phyloP scores from a whole-genome alignment of 2,888 invertebrate genomes.

The Strigamia transsilvanica region DNA sequence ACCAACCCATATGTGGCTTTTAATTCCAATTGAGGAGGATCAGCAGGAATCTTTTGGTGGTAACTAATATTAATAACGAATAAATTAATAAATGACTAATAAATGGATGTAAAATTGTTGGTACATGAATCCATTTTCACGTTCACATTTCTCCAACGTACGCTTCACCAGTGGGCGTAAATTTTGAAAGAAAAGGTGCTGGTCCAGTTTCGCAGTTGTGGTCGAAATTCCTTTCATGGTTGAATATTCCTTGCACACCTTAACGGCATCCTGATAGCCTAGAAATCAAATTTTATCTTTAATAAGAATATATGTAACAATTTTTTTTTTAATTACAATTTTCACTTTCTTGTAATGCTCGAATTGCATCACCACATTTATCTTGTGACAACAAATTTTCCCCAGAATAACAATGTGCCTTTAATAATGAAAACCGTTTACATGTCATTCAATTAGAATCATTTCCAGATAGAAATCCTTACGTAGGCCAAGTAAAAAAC shows the following conservation, averaged over 20 bases:
- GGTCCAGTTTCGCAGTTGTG: slow-evolving; percentile 69
- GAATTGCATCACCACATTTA: slow-evolving; percentile 73
- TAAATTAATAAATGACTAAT: neutral
- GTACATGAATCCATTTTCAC: slow-evolving; percentile 74
- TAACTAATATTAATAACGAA: slow-evolving; percentile 65
- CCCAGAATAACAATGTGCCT: slow-evolving; percentile 72
- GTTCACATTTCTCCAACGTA: slow-evolving; percentile 72
- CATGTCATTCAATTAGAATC: neutral
- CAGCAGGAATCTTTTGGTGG: slow-evolving; percentile 71
- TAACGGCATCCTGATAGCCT: slow-evolving; percentile 67
- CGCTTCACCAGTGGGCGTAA: slow-evolving; percentile 69
- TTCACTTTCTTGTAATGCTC: slow-evolving; percentile 70
- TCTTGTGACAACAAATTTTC: slow-evolving; percentile 70
- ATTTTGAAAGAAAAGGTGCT: slow-evolving; percentile 71
- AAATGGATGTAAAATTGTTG: neutral
- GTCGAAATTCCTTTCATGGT: slow-evolving; percentile 69
- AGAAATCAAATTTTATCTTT: slow-evolving; percentile 53
- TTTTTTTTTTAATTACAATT: slow-evolving; percentile 61
- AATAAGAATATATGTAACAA: too few relatives aligned
- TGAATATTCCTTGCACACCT: slow-evolving; percentile 69
- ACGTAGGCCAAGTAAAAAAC: slow-evolving; percentile 72
- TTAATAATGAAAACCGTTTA: slow-evolving; percentile 55
- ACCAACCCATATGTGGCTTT: slow-evolving; percentile 73
- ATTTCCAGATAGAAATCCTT: slow-evolving; percentile 59
- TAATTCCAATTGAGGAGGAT: slow-evolving; percentile 69